Evolutionary conservation across 1,140 invertebrate genomes (phyloP), one percentile per base, ranked within the genome.

Genomic region (Drosophila malerkotliana): DNA sequence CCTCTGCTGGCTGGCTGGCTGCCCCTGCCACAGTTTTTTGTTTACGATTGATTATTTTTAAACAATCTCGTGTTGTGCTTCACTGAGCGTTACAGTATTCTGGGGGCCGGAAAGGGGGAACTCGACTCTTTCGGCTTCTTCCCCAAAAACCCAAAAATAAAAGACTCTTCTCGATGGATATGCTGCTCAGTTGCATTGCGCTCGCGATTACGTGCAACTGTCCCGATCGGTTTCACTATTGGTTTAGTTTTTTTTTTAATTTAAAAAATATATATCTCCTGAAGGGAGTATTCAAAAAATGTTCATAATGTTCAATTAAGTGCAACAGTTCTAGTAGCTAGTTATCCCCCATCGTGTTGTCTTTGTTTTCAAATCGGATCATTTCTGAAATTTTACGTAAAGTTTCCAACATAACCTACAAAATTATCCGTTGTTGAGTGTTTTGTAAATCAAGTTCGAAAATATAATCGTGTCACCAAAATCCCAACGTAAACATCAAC

Each of bases 191-290:
- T 88, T 88, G 83, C 83, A 88, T 83, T 74, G 59, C 57, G 84
- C 18, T 69, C 64, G 78, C 82, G 69, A 76, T 87, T 78, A 87
- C 82, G 82, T 76, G 82, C 82, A 82, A 81, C 82, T 72, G 74
- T 60, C 55, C 28, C 32, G 41, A 67, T 77, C 77, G 61, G 77
- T 75, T 85, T 77, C 78, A 78, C 68, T 57, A 62, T 15, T 48
- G 14, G 53, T 60, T 68, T 55, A 28, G 0, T 61, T 57, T 57
- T 18, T 44, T 14, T 6, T 41, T 15, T 44, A 18, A 15, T 32
- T 8, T 4, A 1, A 12, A 37, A 4, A 37, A 10, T 37, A 37
- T 12, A 37, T n/a, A 37, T 52, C 34, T 57, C 67, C 68, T 30
- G n/a, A 9, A 12, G 15, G 72, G 62, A 68, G 69, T 21, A 1